A percentile compares a stretch with the other conserved stretches of the same genome.
These are phyloP conservation scores for Diprion similis DNA, from an alignment of 1,140 invertebrate genomes.

Conservation along the genomic window DNA sequence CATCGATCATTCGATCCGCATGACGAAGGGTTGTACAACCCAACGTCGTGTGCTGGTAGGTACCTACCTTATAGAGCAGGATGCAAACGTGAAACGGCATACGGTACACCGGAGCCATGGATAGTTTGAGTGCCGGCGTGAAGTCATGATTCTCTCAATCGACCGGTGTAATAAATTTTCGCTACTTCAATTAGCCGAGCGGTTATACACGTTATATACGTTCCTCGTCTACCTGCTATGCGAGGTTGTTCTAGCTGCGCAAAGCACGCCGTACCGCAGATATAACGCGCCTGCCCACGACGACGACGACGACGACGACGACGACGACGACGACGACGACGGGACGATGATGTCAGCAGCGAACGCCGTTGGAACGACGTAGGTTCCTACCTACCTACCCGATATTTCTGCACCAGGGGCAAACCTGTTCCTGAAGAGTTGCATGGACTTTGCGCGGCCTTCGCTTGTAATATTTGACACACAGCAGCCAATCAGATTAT, in stretches of 20 bases:
- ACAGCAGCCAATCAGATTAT: conserved; percentile 57
- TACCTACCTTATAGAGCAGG: no score
- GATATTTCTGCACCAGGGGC: conserved; percentile 36
- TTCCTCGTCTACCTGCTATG: no score
- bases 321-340: neutral
- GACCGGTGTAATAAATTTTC: neutral
- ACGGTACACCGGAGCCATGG: neutral
- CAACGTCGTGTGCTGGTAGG: no score
- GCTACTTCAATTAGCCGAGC: neutral
- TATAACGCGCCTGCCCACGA: no score
- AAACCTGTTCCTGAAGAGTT: conserved; percentile 41
- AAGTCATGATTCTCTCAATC: neutral
- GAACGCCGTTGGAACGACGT: no score
- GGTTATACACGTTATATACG: neutral
- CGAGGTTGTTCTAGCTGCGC: no score
- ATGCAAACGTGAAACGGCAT: neutral
- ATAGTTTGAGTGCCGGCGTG: neutral
- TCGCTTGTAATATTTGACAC: conserved; percentile 55
- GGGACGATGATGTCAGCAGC: neutral
- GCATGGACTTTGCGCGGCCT: conserved; percentile 43
- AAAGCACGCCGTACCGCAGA: no score
- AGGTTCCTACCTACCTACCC: no score
- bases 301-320: neutral
- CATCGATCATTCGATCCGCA: no score
- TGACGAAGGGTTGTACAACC: no score